phyloP scores from a whole-genome alignment of 2,797 vertebrate species.

The Rhinophrynus dorsalis region DNA sequence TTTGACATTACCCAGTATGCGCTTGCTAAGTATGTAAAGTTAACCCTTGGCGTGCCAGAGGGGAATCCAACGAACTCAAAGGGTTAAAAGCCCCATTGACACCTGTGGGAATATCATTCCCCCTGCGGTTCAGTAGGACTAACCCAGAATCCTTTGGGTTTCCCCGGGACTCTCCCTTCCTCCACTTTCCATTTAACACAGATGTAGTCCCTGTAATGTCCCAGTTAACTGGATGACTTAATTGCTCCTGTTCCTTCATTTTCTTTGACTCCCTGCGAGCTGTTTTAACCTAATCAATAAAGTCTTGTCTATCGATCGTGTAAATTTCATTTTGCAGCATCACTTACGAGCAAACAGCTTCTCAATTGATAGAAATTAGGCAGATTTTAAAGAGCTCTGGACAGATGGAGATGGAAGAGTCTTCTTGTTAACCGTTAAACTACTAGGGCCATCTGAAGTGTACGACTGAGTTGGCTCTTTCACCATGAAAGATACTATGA shows the following conservation, averaged over 20 bases:
- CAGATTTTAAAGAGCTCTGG: not conserved
- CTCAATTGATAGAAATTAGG: constrained; percentile 29
- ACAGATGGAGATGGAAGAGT: not conserved
- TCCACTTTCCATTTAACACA: constrained; percentile 9
- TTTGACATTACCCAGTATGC: too few relatives aligned
- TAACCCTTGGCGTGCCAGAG: too few relatives aligned
- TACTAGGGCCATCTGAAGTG: not conserved
- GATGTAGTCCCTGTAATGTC: constrained; percentile 24
- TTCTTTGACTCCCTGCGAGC: constrained; percentile 16
- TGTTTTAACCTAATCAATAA: constrained; percentile 52
- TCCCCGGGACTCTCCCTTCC: not conserved
- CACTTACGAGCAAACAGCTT: constrained; percentile 43
- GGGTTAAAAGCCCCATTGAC: too few relatives aligned
- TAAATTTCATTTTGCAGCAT: constrained; percentile 44
- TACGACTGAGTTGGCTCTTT: too few relatives aligned
- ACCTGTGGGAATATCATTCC: too few relatives aligned
- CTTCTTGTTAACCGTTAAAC: constrained; percentile 1
- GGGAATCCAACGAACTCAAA: too few relatives aligned
- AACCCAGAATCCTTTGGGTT: not conserved
- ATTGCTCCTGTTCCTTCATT: constrained; percentile 44
- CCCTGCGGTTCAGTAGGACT: too few relatives aligned
- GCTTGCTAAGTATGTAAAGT: too few relatives aligned
- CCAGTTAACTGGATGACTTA: not conserved
- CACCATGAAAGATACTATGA: too few relatives aligned
- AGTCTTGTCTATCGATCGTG: constrained; percentile 49